These are phyloP conservation scores for Hirtodrosophila cameraria DNA, from an alignment of 2,888 invertebrate genomes.

Conservation along the genomic window DNA sequence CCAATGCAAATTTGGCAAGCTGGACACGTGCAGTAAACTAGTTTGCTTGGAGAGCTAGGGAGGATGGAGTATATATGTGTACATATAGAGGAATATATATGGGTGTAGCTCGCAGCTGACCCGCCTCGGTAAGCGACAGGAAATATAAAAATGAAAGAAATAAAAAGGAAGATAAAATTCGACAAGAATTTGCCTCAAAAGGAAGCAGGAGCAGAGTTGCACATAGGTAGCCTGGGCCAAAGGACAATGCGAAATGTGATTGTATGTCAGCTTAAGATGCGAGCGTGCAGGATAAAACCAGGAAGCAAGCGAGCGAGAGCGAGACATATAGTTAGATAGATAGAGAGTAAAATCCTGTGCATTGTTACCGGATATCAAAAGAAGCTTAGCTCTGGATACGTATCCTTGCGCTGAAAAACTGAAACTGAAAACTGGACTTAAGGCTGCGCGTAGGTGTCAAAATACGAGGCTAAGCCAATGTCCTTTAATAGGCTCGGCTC, in stretches of 20 bases:
- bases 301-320: constrained; percentile 52
- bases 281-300: constrained; percentile 59
- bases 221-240: constrained; percentile 30
- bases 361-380: constrained; percentile 79
- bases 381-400: constrained; percentile 57
- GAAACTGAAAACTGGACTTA: constrained; percentile 16
- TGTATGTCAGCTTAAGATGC: constrained; percentile 76
- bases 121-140: constrained; percentile 46
- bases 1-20: constrained; percentile 54
- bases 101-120: constrained; percentile 56
- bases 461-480: constrained; percentile 82
- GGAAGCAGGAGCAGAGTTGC: constrained; percentile 14
- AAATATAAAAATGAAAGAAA: constrained; percentile 28
- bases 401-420: constrained; percentile 7
- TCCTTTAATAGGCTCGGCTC: constrained; percentile 78
- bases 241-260: constrained; percentile 74
- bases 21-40: constrained; percentile 67
- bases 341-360: constrained; percentile 52
- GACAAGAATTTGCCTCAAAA: constrained; percentile 65
- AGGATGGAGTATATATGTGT: background rate
- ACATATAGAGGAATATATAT: constrained; percentile 4
- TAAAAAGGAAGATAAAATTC: constrained; percentile 18
- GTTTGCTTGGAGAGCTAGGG: background rate
- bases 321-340: constrained; percentile 20
- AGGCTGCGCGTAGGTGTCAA: constrained; percentile 77